A percentile compares a stretch with the other conserved stretches of the same genome.
These are phyloP conservation scores for Acrossocheilus wenchowensis DNA, from an alignment of 2,797 vertebrate genomes.

Conservation along the genomic window DNA sequence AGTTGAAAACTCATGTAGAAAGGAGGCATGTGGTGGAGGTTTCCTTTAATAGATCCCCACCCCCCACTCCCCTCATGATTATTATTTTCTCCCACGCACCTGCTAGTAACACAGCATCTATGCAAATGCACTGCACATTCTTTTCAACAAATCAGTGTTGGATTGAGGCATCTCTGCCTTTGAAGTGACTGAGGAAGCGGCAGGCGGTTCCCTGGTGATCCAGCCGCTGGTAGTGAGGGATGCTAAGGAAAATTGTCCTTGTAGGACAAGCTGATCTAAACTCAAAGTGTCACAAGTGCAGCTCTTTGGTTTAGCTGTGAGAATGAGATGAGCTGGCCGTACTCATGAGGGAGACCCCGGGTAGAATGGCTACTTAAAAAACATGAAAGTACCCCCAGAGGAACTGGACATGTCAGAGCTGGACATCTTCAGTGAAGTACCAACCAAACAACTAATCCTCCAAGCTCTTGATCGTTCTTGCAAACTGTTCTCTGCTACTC, in stretches of 20 bases:
- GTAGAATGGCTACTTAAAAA: slow-evolving; percentile 61
- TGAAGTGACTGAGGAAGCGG: slow-evolving; percentile 53
- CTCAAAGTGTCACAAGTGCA: slow-evolving; percentile 49
- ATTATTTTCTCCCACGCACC: slow-evolving; percentile 56
- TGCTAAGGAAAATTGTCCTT: slow-evolving; percentile 56
- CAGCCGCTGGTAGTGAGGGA: slow-evolving; percentile 32
- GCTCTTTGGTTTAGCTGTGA: slow-evolving; percentile 41
- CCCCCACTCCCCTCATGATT: slow-evolving; percentile 16
- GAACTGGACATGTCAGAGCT: slow-evolving; percentile 52
- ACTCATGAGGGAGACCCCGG: slow-evolving; percentile 44
- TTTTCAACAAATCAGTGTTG: slow-evolving; percentile 45
- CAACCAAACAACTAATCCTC: slow-evolving; percentile 35
- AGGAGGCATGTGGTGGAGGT: slow-evolving; percentile 40
- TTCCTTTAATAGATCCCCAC: slow-evolving; percentile 53
- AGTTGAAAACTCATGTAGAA: slow-evolving; percentile 48
- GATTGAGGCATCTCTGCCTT: slow-evolving; percentile 45
- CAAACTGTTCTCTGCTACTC: background rate
- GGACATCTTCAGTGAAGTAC: slow-evolving; percentile 52
- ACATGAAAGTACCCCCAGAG: slow-evolving; percentile 55
- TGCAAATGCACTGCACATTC: slow-evolving; percentile 55
- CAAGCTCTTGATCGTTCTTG: slow-evolving; percentile 9
- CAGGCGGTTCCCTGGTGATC: slow-evolving; percentile 36
- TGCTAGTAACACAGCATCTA: slow-evolving; percentile 55
- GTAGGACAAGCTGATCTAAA: slow-evolving; percentile 58
- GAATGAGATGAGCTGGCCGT: slow-evolving; percentile 43